A percentile compares a stretch with the other conserved stretches of the same genome.
Evolutionary conservation across 2,113 vertebrate genomes (phyloP).

Genomic region (Chauna torquata): DNA sequence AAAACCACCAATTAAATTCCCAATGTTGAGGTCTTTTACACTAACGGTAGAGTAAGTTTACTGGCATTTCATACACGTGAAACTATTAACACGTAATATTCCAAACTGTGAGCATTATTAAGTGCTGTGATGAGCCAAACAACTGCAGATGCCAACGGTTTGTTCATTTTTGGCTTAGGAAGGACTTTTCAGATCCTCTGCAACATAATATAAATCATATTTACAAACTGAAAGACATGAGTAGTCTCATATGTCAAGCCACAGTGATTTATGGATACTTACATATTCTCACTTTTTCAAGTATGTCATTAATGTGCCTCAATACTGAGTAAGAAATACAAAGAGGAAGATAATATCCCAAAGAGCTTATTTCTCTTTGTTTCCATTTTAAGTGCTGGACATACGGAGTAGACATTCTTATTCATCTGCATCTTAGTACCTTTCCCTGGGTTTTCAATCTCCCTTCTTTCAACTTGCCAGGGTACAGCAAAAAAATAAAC

Average conservation of each 20-base stretch:
- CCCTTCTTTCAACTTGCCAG: not conserved
- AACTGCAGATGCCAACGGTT: not conserved
- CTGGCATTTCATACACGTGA: not conserved
- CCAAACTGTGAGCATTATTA: not conserved
- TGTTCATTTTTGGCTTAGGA: not conserved
- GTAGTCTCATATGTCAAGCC: not conserved
- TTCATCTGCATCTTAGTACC: not conserved
- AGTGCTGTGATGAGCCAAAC: not conserved
- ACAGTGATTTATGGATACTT: constrained; percentile 24
- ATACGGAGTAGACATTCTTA: not conserved
- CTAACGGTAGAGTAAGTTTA: not conserved
- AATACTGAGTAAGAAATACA: not conserved
- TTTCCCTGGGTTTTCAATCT: not conserved
- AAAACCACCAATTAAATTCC: not conserved
- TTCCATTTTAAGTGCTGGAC: not conserved
- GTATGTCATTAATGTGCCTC: not conserved
- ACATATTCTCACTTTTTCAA: not conserved
- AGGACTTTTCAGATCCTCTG: not conserved
- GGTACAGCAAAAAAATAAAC: not conserved
- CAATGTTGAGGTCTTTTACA: not conserved
- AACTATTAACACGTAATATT: not conserved
- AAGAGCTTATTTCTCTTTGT: not conserved
- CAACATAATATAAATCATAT: not conserved
- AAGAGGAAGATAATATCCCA: not conserved
- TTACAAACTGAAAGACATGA: constrained; percentile 21